A percentile compares a stretch with the other conserved stretches of the same genome.
Conservation (phyloP, 2,113 vertebrate species). For the Chauna torquata region DNA sequence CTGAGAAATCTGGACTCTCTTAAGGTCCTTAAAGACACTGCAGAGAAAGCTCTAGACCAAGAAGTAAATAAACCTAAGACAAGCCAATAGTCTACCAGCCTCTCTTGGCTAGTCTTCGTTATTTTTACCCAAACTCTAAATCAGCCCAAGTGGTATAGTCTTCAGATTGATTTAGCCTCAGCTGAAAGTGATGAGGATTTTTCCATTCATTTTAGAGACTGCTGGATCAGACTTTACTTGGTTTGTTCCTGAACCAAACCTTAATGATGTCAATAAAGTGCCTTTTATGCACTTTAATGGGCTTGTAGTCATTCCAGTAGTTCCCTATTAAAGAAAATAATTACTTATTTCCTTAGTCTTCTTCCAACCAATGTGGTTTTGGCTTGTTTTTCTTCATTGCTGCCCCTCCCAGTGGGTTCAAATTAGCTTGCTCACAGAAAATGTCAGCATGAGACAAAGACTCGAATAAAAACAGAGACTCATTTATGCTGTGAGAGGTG, state of each 20-base stretch:
- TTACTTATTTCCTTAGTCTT: not conserved
- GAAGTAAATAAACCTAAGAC: not conserved
- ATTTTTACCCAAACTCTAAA: not conserved
- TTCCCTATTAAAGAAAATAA: not conserved
- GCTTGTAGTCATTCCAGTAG: constrained; percentile 21
- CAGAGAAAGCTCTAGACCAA: not conserved
- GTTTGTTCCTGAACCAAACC: constrained; percentile 18
- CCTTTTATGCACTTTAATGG: not conserved
- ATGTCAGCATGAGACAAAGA: constrained; percentile 15
- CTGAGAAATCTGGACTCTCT: not conserved
- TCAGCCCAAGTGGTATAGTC: not conserved
- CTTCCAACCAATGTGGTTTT: constrained; percentile 8
- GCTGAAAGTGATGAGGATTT: not conserved
- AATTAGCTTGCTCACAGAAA: constrained; percentile 4
- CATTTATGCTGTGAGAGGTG: not conserved
- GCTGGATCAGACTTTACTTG: not conserved
- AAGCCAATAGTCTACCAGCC: not conserved
- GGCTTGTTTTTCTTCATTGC: not conserved
- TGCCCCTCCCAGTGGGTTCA: not conserved
- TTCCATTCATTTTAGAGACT: constrained; percentile 17
- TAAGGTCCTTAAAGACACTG: not conserved
- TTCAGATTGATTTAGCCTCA: not conserved
- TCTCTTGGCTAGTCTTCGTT: not conserved
- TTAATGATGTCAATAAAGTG: constrained; percentile 27
- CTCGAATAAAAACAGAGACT: not conserved